Evolutionary conservation across 1,140 invertebrate genomes (phyloP).

Genomic region (Trachymyrmex cornetzi): DNA sequence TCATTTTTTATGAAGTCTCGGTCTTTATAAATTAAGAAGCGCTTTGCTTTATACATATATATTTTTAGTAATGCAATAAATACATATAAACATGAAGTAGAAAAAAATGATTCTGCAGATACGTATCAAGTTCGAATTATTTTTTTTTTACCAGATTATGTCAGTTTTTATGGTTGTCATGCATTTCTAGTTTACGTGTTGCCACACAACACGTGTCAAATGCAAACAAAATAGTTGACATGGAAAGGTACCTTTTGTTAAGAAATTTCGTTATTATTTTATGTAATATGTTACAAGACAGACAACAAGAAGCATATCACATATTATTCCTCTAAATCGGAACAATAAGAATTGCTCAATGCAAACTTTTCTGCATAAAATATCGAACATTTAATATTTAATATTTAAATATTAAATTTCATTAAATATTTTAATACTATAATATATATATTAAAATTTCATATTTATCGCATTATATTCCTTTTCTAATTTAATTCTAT

Average conservation of each 20-base stretch:
- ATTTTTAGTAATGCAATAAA: background rate
- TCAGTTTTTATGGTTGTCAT: conserved; percentile 20
- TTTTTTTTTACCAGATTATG: background rate
- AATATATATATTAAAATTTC: background rate
- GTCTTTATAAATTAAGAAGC: conserved; percentile 14
- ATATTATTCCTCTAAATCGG: background rate
- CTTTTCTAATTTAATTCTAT: background rate
- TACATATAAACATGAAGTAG: background rate
- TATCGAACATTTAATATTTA: background rate
- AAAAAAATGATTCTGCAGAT: conserved; percentile 9
- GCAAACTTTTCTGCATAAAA: background rate
- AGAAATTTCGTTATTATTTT: background rate
- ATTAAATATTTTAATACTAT: background rate
- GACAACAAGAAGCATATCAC: background rate
- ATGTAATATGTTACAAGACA: background rate
- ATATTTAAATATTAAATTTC: conserved; percentile 49
- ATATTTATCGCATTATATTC: background rate
- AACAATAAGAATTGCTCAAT: background rate
- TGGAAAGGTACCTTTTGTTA: conserved; percentile 9
- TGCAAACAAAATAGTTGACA: conserved; percentile 18
- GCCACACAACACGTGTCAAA: background rate
- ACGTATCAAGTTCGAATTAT: background rate
- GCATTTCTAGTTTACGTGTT: background rate
- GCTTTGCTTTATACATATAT: background rate
- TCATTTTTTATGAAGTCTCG: background rate